Conservation (phyloP, 1,140 invertebrate species). For the Drosophila kepulauana region DNA sequence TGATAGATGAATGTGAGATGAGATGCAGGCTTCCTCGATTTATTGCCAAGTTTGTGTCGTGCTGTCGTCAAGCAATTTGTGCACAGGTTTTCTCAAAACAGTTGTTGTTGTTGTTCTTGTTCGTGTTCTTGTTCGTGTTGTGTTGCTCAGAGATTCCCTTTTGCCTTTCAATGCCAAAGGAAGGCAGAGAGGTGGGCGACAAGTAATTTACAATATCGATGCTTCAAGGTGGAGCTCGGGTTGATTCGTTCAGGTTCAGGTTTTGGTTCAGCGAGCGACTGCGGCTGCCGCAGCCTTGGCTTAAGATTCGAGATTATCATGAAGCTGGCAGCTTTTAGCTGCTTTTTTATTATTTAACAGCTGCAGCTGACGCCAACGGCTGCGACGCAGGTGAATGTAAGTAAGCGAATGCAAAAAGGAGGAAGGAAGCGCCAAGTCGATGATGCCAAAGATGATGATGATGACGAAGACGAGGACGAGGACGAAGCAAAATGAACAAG, state of each 20-base stretch:
- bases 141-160: conserved; percentile 21
- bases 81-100: no score
- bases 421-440: neutral
- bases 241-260: neutral
- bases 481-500: neutral
- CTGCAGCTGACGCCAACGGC: conserved; percentile 35
- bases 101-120: no score
- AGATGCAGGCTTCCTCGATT: neutral
- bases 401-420: neutral
- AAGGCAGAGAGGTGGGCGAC: neutral
- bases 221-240: neutral
- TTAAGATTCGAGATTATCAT: conserved; percentile 51
- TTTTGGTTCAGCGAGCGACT: neutral
- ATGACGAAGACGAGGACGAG: neutral
- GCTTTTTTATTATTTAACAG: conserved; percentile 52
- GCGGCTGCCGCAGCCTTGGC: conserved; percentile 32
- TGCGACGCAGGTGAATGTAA: conserved; percentile 31
- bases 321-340: conserved; percentile 47
- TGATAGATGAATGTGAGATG: neutral
- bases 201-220: conserved; percentile 50
- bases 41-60: neutral
- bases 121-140: neutral
- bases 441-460: neutral
- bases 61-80: neutral
- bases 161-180: conserved; percentile 20